phyloP scores from a whole-genome alignment of 2,797 vertebrate species.

The Megalops cyprinoides region DNA sequence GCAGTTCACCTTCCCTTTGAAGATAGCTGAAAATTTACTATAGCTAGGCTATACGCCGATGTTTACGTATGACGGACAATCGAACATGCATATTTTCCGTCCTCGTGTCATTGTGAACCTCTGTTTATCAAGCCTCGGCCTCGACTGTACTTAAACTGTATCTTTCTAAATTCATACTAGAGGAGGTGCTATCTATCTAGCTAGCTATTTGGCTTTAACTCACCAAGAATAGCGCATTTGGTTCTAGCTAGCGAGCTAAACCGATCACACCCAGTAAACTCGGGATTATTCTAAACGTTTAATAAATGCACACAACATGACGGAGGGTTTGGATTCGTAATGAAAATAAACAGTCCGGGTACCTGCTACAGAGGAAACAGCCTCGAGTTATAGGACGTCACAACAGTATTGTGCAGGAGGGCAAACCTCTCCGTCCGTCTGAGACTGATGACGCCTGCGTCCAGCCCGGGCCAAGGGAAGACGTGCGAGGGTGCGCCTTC shows the following conservation, averaged over 20 bases:
- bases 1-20: not conserved
- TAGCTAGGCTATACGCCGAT: too few relatives aligned
- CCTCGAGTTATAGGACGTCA: not conserved
- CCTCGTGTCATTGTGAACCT: too few relatives aligned
- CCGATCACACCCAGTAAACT: not conserved
- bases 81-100: too few relatives aligned
- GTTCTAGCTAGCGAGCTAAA: not conserved
- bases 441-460: not conserved
- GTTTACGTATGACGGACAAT: too few relatives aligned
- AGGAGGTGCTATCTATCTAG: not conserved
- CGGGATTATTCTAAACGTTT: too few relatives aligned
- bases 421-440: not conserved
- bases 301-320: too few relatives aligned
- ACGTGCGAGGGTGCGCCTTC: not conserved
- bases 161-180: too few relatives aligned
- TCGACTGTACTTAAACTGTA: too few relatives aligned
- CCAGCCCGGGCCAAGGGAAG: not conserved
- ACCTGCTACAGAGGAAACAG: not conserved
- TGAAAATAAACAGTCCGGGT: not conserved
- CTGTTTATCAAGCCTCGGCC: too few relatives aligned
- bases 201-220: not conserved
- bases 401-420: not conserved
- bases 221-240: not conserved
- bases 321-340: too few relatives aligned
- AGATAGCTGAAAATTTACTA: not conserved